These are phyloP conservation scores for Neoaliturus tenellus DNA, from an alignment of 2,888 invertebrate species.

Conservation along the genomic window DNA sequence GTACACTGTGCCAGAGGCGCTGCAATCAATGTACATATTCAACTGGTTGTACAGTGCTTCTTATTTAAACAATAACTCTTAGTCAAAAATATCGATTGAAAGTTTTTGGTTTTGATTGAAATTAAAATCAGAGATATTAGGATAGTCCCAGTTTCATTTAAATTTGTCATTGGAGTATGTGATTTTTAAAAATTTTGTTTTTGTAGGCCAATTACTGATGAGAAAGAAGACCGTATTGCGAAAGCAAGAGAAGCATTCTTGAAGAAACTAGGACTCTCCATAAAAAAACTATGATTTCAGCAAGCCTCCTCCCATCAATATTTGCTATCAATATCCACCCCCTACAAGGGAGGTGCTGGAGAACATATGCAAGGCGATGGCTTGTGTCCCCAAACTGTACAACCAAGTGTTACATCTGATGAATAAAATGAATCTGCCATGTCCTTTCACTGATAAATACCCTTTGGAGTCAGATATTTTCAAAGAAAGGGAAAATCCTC, in stretches of 20 bases:
- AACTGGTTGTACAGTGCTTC: no score
- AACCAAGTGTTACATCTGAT: constrained; percentile 89
- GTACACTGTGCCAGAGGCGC: no score
- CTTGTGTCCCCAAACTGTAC: constrained; percentile 88
- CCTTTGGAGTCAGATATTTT: constrained; percentile 63
- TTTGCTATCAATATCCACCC: constrained; percentile 88
- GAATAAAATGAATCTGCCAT: constrained; percentile 95
- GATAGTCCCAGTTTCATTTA: no score
- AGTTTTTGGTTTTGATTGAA: no score
- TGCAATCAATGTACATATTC: no score
- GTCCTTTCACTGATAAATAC: constrained; percentile 82
- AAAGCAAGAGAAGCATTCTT: constrained; percentile 71
- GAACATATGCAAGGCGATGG: constrained; percentile 86
- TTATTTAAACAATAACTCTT: no score
- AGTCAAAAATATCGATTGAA: no score
- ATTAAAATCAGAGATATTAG: no score
- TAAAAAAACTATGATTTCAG: constrained; percentile 79
- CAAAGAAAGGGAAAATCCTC: constrained; percentile 21
- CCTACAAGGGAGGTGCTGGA: constrained; percentile 83
- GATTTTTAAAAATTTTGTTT: not conserved
- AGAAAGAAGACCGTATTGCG: constrained; percentile 46
- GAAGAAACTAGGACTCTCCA: constrained; percentile 78
- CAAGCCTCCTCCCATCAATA: constrained; percentile 85
- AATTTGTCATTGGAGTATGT: no score
- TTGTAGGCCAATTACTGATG: not conserved